Evolutionary conservation across 2,888 invertebrate genomes (phyloP), one percentile per base, ranked within the genome.

Genomic region (Athrips mouffetella): DNA sequence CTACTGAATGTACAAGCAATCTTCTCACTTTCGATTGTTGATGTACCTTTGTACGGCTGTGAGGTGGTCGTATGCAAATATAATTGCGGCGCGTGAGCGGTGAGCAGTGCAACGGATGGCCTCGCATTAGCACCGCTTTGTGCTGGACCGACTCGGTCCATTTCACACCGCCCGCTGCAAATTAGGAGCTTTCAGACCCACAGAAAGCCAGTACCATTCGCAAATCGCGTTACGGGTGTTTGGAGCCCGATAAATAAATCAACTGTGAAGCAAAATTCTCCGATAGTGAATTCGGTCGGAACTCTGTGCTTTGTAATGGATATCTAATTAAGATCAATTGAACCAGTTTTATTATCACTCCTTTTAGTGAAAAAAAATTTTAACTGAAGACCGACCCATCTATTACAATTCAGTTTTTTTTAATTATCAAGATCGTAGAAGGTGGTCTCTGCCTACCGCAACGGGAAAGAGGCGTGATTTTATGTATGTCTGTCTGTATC

Each of bases 41-140:
- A 30, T 44, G 6, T 18, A 21, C 44, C 44, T 44, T 44, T 31
- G 44, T 31, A 21, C 44, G n/a, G 31, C 31, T 67, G 63, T 57
- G 67, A 76, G 72, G 70, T 73, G 73, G 70, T 70, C 70, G 75
- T 79, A 83, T 83, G 82, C 80, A 83, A 83, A 82, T 84, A 82
- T 81, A 82, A 81, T 84, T 80, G 81, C 75, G 73, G 76, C 58
- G 62, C n/a, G 20, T 2, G 7, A 20, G 18, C 10, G 21, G 3
- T 18, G 10, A 15, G 42, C 67, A 61, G 70, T 72, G 77, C 76
- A 79, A 58, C 72, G 79, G 80, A 73, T 78, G 73, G 70, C 68
- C 65, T 70, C 69, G 72, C 79, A 83, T 85, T 83, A 83, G 78
- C 67, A 63, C 67, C 75, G 80, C 82, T 84, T 82, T 84, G 82